Evolutionary conservation across 30 jellyfish, hydroid and myxozoan genomes (phyloP), one percentile per base, ranked within the genome.

Genomic region (Haliclystus octoradiatus): DNA sequence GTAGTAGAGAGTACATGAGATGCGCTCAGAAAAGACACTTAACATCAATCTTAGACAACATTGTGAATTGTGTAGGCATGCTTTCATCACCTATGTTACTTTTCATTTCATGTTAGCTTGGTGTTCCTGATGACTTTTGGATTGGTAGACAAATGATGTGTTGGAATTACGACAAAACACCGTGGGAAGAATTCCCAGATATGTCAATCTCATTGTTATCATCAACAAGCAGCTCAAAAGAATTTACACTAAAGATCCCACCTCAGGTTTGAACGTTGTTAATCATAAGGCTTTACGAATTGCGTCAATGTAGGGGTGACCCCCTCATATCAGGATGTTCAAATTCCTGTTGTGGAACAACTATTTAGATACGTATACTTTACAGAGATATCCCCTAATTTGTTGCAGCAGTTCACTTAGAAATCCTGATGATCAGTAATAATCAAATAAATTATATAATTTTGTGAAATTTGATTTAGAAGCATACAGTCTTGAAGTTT

Each of bases 101-200:
- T n/a, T 40, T 40, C 14, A 40, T 63, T 60, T 26, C 0, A 60
- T 71, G 15, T 28, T 51, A 89, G 98, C 95, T 89, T 47, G 98
- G 98, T 40, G 98, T 92, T 33, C 99, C 99, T 0, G 99, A 92
- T 52, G 99, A 92, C 60, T 92, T 92, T 66, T 92, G 99, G 99
- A 85, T 92, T 19, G 99, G 99, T 63, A 78, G 94, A 7, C 96
- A 92, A 50, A 80, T 83, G 96, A 92, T 92, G 99, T 92, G 99
- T 49, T 92, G 99, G 99, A 84, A 84, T 80, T 83, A 84, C 35
- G 96, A 84, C 68, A 84, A 80, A 65, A 92, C 96, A 5, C 96
- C 96, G 9, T 92, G 95, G 95, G 99, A 83, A 53, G 95, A 84
- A 49, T 84, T 92, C 53, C 99, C 99, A 26, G 94, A 83, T 70